Percentiles rank a stretch among this genome's conserved stretches.
phyloP scores from a whole-genome alignment of 2,888 invertebrate genomes.

The Aphrophora alni region DNA sequence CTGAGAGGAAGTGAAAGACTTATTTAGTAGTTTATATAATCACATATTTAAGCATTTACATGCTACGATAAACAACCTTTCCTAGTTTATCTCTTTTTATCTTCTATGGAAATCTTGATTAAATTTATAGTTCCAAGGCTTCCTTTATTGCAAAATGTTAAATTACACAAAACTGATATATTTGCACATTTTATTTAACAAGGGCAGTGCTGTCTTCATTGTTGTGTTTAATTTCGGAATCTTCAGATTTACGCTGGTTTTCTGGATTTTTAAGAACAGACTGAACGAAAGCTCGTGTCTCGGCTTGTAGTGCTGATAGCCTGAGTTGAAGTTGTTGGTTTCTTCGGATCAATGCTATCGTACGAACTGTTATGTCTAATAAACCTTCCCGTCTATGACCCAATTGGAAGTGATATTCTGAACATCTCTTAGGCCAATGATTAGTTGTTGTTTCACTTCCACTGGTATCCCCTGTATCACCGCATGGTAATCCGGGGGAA shows the following conservation, averaged over 20 bases:
- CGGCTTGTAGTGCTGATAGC: slow-evolving; percentile 60
- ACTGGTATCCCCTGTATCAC: slow-evolving; percentile 17
- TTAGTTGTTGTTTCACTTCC: not conserved
- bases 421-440: not conserved
- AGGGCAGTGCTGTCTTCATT: not conserved
- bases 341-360: slow-evolving; percentile 55
- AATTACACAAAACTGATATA: not conserved
- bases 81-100: not conserved
- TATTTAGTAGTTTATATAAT: not conserved
- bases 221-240: not conserved
- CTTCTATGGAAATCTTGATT: not conserved
- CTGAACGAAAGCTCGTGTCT: slow-evolving; percentile 68
- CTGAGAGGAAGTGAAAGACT: not conserved
- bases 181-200: not conserved
- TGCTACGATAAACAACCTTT: not conserved
- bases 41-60: not conserved
- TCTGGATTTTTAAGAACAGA: slow-evolving; percentile 50
- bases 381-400: slow-evolving; percentile 49
- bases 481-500: slow-evolving; percentile 42
- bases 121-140: not conserved
- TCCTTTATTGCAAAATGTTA: not conserved
- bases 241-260: not conserved
- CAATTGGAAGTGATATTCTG: not conserved
- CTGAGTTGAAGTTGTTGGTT: slow-evolving; percentile 55
- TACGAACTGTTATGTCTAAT: slow-evolving; percentile 56